Base-by-base conservation (phyloP, 2,797 vertebrate genomes). In the Myotis planiceps region DNA sequence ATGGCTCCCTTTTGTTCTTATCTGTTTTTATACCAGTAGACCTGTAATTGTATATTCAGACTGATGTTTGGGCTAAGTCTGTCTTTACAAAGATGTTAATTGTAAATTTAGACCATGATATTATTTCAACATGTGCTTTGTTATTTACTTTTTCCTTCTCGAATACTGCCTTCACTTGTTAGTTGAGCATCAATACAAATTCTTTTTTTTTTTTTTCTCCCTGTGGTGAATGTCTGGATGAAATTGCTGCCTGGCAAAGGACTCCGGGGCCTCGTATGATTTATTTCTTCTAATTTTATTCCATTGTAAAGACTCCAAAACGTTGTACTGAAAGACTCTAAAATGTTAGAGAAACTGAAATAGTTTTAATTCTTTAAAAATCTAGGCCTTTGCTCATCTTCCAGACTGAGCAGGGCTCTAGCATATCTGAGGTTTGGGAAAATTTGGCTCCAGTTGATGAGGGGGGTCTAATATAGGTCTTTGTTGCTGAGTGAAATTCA, bases 201-300 rank as follows among this genome's bases (percentile, higher is more conserved):
- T 92, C 47, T 60, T 58, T 47, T 37, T 47, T 42, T 80, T 53
- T 49, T 32, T 15, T 9, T 1, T 3, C 58, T n/a, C 58, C 47
- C 53, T 1, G 1, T 63, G 53, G 39, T 72, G 27, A 94, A 34
- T 51, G 45, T 80, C 63, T 95, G 71, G 47, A 32, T 85, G 49
- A 72, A 91, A 80, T 32, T 85, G 45, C 65, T 92, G 47, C 55
- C 76, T 95, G 86, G 92, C 34, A 72, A 21, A 90, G 12, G 39
- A 60, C 81, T 19, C 71, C 29, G 21, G 55, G 69, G 27, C 69
- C 65, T 51, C 25, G 10, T 68, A 23, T 69, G 69, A 96, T 92
- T 96, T 96, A 90, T 96, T 97, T 85, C 39, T 95, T 79, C 47
- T 86, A 87, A 90, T 93, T 96, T 95, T 93, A 86, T 65, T 93